Conservation (phyloP, 1,140 invertebrate species). For the Musca domestica region DNA sequence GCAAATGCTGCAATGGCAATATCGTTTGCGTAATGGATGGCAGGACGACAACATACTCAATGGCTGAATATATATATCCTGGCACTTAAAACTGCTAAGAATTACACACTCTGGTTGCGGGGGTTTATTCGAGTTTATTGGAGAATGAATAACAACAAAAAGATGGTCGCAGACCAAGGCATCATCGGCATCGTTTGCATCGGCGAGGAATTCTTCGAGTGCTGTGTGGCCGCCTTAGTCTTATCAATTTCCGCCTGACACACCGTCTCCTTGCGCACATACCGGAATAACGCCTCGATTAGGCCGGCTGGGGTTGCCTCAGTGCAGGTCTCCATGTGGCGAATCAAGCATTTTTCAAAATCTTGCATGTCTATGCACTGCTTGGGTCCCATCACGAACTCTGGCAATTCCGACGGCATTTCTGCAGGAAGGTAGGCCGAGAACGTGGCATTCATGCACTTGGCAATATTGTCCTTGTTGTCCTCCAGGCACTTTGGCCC, state of each 20-base stretch:
- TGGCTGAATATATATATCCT: too few relatives aligned
- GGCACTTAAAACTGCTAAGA: too few relatives aligned
- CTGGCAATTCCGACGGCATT: conserved; percentile 37
- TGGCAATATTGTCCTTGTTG: conserved; percentile 59
- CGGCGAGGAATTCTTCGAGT: too few relatives aligned
- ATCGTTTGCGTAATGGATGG: too few relatives aligned
- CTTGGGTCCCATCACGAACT: conserved; percentile 34
- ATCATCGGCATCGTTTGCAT: too few relatives aligned
- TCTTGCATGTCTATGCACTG: conserved; percentile 57
- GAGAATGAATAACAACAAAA: too few relatives aligned
- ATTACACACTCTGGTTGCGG: too few relatives aligned
- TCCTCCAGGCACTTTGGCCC: conserved; percentile 67
- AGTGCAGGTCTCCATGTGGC: conserved; percentile 64
- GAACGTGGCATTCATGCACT: conserved; percentile 63
- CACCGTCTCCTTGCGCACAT: conserved; percentile 66
- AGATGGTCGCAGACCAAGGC: too few relatives aligned
- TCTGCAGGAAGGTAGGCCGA: conserved; percentile 19
- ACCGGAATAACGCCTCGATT: conserved; percentile 72
- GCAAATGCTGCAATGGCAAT: neutral
- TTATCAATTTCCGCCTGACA: conserved; percentile 54
- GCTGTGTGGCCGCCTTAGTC: too few relatives aligned
- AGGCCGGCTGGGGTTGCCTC: conserved; percentile 77
- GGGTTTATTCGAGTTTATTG: too few relatives aligned
- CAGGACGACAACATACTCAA: too few relatives aligned
- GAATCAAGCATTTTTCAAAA: conserved; percentile 66